phyloP scores from a whole-genome alignment of 35 echinoderm and acorn worm species.

The Ophiothrix spiculata region DNA sequence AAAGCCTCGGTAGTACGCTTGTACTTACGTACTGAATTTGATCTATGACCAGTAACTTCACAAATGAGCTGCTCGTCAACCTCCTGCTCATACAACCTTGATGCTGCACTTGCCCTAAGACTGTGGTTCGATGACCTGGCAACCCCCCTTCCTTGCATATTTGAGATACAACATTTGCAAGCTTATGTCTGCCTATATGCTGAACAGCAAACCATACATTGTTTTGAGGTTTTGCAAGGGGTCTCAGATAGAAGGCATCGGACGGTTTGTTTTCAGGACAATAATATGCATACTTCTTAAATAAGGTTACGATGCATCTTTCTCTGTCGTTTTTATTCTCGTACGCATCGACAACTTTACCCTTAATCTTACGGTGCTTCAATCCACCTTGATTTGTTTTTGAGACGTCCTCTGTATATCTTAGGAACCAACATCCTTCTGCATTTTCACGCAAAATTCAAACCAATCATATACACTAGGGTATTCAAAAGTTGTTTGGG shows the following conservation, averaged over 20 bases:
- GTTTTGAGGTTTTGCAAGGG: not conserved
- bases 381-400: conserved; percentile 28
- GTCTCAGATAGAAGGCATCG: conserved; percentile 9
- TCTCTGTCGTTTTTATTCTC: not conserved
- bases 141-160: conserved; percentile 19
- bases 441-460: conserved; percentile 37
- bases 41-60: conserved; percentile 20
- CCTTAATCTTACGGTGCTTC: conserved; percentile 6
- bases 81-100: conserved; percentile 13
- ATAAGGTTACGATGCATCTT: not conserved
- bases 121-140: not conserved
- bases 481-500: conserved; percentile 2
- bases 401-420: conserved; percentile 24
- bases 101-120: not conserved
- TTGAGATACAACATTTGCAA: not conserved
- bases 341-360: conserved; percentile 5
- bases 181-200: not conserved
- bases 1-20: conserved; percentile 5
- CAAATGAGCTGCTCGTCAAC: conserved; percentile 32
- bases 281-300: conserved; percentile 2
- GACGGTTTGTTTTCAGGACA: not conserved
- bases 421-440: not conserved
- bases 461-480: conserved; percentile 16
- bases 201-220: conserved; percentile 3
- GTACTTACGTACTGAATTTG: conserved; percentile 1